Percentiles rank a stretch among this genome's conserved stretches.
Conservation (phyloP, 1,140 invertebrate species). For the Zophobas atratus region DNA sequence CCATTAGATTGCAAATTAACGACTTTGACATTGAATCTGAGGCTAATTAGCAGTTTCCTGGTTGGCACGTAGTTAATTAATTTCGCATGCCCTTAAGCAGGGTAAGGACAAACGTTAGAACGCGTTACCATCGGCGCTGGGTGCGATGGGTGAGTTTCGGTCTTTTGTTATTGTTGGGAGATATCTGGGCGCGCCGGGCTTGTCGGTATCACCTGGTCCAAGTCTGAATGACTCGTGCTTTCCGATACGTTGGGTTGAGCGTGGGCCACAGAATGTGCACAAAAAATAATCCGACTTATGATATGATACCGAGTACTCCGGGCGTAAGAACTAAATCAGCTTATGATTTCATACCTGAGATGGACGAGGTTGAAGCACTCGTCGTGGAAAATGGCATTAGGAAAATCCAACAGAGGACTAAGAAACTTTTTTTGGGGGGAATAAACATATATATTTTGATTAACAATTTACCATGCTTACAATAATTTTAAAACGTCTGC, state of each 20-base stretch:
- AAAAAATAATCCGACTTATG: constrained; percentile 55
- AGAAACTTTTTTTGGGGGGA: too few species aligned
- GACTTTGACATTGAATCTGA: constrained; percentile 41
- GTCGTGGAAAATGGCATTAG: too few species aligned
- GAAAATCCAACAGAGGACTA: too few species aligned
- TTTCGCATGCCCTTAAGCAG: constrained; percentile 14
- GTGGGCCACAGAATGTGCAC: constrained; percentile 55
- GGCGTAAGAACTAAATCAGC: constrained; percentile 44
- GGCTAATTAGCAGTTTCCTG: constrained; percentile 41
- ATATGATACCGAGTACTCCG: constrained; percentile 48
- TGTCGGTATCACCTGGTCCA: constrained; percentile 52
- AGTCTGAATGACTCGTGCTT: constrained; percentile 50
- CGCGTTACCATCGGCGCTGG: not conserved
- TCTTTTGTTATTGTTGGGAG: constrained; percentile 11
- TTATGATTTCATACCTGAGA: constrained; percentile 34
- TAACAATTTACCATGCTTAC: too few species aligned
- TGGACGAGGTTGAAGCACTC: too few species aligned
- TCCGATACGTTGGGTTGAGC: constrained; percentile 49
- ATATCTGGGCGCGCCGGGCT: constrained; percentile 44
- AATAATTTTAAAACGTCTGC: too few species aligned
- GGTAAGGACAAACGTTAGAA: constrained; percentile 19
- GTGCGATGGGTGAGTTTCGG: not conserved
- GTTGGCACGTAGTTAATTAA: constrained; percentile 18
- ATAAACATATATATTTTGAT: too few species aligned
- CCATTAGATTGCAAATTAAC: constrained; percentile 43